Conservation (phyloP, 2,113 vertebrate species). For the Alligator mississippiensis region DNA sequence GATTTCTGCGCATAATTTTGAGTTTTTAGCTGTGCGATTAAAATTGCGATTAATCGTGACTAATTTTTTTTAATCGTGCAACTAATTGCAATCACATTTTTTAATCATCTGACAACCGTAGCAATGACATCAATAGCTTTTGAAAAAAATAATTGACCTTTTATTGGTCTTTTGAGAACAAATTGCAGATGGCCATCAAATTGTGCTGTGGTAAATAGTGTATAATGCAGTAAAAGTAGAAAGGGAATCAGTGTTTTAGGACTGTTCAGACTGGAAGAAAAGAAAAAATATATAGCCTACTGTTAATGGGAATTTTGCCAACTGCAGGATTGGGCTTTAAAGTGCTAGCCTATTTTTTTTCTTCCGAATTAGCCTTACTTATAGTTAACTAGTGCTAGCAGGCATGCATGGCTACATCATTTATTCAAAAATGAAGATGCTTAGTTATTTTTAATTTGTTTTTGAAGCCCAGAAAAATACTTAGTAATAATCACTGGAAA, state of each 20-base stretch:
- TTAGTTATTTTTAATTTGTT: neutral
- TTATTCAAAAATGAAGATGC: neutral
- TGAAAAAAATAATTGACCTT: neutral
- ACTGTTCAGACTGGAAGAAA: neutral
- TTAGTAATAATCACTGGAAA: neutral
- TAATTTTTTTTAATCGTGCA: no score
- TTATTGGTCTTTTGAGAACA: neutral
- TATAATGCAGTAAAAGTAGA: neutral
- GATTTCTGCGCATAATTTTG: no score
- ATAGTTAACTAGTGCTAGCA: neutral
- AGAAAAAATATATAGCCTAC: neutral
- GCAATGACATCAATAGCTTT: neutral
- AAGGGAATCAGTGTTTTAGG: neutral
- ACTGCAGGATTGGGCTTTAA: neutral
- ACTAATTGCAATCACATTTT: no score
- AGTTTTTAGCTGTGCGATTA: no score
- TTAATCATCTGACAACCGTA: no score
- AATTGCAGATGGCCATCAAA: neutral
- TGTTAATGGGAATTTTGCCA: neutral
- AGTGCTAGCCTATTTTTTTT: neutral
- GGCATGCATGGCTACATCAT: neutral
- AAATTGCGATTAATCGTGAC: no score
- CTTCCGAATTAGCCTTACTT: neutral
- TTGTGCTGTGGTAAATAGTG: neutral
- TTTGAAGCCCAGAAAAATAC: neutral